Conservation (phyloP, 92 coral and sea anemone species). For the Muricea muricata region DNA sequence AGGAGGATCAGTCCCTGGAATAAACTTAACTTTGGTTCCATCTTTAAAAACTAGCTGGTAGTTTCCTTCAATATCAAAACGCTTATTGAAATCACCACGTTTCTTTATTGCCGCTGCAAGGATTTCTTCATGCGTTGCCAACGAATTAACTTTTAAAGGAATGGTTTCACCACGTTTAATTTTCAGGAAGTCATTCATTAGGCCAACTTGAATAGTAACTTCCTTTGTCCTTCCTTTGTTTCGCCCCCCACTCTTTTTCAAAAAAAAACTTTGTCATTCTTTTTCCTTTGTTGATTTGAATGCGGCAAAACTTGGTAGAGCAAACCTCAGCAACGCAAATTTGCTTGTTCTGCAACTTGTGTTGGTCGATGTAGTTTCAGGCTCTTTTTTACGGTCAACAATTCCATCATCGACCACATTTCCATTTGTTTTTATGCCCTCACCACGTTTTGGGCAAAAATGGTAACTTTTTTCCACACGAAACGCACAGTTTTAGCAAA, state of each 20-base stretch:
- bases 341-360: neutral
- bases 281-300: slow-evolving; percentile 53
- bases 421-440: too few relatives aligned
- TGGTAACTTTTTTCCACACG: slow-evolving; percentile 26
- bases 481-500: too few relatives aligned
- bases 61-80: slow-evolving; percentile 34
- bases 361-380: too few relatives aligned
- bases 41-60: slow-evolving; percentile 55
- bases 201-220: slow-evolving; percentile 63
- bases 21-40: slow-evolving; percentile 56
- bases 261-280: slow-evolving; percentile 33
- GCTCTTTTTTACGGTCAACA: neutral
- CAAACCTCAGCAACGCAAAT: slow-evolving; percentile 1
- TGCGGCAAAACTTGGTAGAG: slow-evolving; percentile 42
- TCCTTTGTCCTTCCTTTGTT: slow-evolving; percentile 47
- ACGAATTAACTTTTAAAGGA: slow-evolving; percentile 62
- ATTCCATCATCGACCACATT: too few relatives aligned
- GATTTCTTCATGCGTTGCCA: too few relatives aligned
- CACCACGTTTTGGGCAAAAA: slow-evolving; percentile 46
- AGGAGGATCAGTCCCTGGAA: slow-evolving; percentile 71
- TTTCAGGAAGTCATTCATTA: slow-evolving; percentile 48
- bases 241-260: neutral
- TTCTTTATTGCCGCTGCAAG: too few relatives aligned
- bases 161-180: too few relatives aligned
- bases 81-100: too few relatives aligned